These are phyloP conservation scores for Lucinisca nassula DNA, from an alignment of 2,888 invertebrate genomes.

Conservation along the genomic window DNA sequence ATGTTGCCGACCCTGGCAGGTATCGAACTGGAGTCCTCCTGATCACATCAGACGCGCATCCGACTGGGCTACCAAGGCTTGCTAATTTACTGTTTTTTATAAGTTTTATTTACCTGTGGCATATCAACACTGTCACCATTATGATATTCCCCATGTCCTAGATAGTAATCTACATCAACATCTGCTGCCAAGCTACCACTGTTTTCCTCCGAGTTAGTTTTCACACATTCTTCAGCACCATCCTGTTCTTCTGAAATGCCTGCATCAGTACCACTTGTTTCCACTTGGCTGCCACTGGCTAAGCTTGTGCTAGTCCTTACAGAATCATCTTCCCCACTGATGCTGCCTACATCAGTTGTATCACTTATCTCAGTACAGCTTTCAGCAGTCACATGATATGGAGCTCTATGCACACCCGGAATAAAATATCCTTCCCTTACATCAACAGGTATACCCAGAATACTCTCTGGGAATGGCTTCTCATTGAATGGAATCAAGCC, in stretches of 20 bases:
- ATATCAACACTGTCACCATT: no score
- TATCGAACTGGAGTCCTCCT: no score
- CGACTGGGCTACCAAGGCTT: no score
- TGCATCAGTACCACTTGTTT: neutral
- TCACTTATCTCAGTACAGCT: neutral
- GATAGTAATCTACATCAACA: neutral
- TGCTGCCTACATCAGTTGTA: neutral
- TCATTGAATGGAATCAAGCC: slow-evolving; percentile 67
- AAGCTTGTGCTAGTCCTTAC: neutral
- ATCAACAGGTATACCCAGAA: slow-evolving; percentile 62
- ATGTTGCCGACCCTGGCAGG: no score
- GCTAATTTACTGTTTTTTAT: no score
- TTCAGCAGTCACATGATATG: neutral
- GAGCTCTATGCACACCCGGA: slow-evolving; percentile 18
- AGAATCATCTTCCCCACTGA: neutral
- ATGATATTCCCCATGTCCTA: neutral
- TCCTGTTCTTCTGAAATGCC: neutral
- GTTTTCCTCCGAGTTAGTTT: neutral
- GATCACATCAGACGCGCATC: no score
- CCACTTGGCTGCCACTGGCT: no score
- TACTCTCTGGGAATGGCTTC: slow-evolving; percentile 55
- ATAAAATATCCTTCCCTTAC: slow-evolving; percentile 58
- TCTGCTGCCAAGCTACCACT: no score
- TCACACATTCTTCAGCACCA: neutral
- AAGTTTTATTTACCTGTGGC: no score